These are phyloP conservation scores for Conopomorpha cramerella DNA, from an alignment of 1,140 invertebrate species.

Conservation along the genomic window DNA sequence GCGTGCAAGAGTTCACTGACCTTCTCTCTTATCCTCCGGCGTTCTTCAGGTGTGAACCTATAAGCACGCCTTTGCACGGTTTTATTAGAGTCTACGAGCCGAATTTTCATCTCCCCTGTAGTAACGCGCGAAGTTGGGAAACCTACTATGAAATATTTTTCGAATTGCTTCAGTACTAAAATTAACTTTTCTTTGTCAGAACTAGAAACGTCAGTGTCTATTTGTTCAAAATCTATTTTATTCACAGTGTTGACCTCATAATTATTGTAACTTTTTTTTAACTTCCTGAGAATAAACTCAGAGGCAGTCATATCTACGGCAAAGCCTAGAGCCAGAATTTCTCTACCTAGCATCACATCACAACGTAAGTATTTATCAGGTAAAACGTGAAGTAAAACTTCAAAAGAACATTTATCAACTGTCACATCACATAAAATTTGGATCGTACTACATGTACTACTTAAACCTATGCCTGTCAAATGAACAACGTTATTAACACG, in stretches of 20 bases:
- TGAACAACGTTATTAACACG: conserved; percentile 5
- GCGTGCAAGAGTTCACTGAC: conserved; percentile 3
- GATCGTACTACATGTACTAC: neutral
- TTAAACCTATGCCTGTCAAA: conserved; percentile 7
- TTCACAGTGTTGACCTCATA: neutral
- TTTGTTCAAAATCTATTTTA: neutral
- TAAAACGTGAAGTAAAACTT: no score
- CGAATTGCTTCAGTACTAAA: conserved; percentile 1
- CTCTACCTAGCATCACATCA: no score
- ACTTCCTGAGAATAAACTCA: no score
- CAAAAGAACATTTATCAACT: no score
- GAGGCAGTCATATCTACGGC: no score
- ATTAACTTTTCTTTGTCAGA: conserved; percentile 1
- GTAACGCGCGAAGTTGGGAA: conserved; percentile 1
- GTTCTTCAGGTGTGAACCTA: conserved; percentile 8
- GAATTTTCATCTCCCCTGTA: conserved; percentile 5
- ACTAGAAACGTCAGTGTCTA: conserved; percentile 6
- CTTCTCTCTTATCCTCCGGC: conserved; percentile 6
- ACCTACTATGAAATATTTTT: conserved; percentile 1
- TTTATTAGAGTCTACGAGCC: conserved; percentile 3
- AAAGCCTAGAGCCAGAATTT: no score
- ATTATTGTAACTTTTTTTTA: neutral
- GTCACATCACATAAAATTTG: no score
- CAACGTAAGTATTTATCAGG: no score
- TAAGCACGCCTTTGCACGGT: conserved; percentile 9